These are phyloP conservation scores for Akabosia matsudoensis DNA, from an alignment of 1,140 invertebrate species.

Conservation along the genomic window DNA sequence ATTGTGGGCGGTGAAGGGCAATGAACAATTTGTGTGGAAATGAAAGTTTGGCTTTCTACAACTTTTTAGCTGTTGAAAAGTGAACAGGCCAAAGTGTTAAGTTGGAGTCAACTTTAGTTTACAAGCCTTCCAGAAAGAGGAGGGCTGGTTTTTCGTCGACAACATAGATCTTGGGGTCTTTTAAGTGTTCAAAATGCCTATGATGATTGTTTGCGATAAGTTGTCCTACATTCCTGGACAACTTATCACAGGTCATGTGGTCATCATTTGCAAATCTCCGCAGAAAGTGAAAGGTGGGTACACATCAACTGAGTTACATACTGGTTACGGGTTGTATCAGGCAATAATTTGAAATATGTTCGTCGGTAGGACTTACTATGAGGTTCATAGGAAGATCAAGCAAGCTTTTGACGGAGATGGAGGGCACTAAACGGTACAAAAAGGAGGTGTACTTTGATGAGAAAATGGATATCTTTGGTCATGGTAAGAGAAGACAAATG, in stretches of 20 bases:
- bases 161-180: not conserved
- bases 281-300: conserved; percentile 41
- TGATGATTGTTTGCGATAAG: conserved; percentile 37
- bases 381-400: conserved; percentile 11
- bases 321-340: not conserved
- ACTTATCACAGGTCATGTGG: conserved; percentile 29
- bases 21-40: too few relatives aligned
- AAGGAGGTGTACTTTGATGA: conserved; percentile 38
- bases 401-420: conserved; percentile 29
- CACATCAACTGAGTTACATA: too few relatives aligned
- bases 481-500: conserved; percentile 24
- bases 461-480: conserved; percentile 37
- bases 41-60: too few relatives aligned
- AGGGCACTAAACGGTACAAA: conserved; percentile 29
- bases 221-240: conserved; percentile 28
- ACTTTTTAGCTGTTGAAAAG: too few relatives aligned
- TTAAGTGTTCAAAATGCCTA: conserved; percentile 28
- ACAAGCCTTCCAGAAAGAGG: too few relatives aligned
- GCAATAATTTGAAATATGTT: not conserved
- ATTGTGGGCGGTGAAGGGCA: too few relatives aligned
- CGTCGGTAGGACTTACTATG: not conserved
- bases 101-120: too few relatives aligned
- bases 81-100: too few relatives aligned
- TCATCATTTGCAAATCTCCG: conserved; percentile 30
- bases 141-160: not conserved